Percentiles rank a stretch among this genome's conserved stretches.
Conservation (phyloP, 1,140 invertebrate species). For the Calephelis virginiensis region DNA sequence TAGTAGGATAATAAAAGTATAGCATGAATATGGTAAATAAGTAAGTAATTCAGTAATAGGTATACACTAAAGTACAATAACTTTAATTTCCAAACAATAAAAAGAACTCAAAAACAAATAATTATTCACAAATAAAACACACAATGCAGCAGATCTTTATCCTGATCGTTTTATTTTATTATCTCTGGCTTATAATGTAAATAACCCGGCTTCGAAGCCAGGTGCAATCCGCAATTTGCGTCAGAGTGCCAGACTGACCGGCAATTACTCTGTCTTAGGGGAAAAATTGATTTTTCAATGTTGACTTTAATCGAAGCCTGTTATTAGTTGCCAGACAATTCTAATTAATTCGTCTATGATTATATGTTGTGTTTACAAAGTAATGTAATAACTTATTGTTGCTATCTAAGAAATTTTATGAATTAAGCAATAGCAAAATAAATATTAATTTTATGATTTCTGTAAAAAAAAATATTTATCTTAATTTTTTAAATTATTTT, state of each 20-base stretch:
- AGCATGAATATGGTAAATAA: too few species aligned
- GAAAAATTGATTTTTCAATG: constrained; percentile 72
- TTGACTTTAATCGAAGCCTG: constrained; percentile 44
- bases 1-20: too few species aligned
- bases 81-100: background rate
- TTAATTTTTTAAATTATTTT: too few species aligned
- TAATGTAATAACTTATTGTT: background rate
- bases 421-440: too few species aligned
- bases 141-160: constrained; percentile 10
- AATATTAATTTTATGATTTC: background rate
- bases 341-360: constrained; percentile 27
- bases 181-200: constrained; percentile 35
- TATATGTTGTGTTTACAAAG: constrained; percentile 21
- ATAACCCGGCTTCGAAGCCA: constrained; percentile 46
- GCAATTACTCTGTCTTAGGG: constrained; percentile 64
- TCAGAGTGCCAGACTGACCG: constrained; percentile 33
- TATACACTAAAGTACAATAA: too few species aligned
- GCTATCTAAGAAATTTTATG: too few species aligned
- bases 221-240: constrained; percentile 66
- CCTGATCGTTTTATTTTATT: constrained; percentile 24
- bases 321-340: constrained; percentile 26
- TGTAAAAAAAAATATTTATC: too few species aligned
- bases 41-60: too few species aligned
- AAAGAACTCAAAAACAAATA: background rate
- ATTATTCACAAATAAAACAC: constrained; percentile 2